A percentile compares a stretch with the other conserved stretches of the same genome.
These are phyloP conservation scores for Trematocara variabile DNA, from an alignment of 2,113 vertebrate genomes.

Conservation along the genomic window DNA sequence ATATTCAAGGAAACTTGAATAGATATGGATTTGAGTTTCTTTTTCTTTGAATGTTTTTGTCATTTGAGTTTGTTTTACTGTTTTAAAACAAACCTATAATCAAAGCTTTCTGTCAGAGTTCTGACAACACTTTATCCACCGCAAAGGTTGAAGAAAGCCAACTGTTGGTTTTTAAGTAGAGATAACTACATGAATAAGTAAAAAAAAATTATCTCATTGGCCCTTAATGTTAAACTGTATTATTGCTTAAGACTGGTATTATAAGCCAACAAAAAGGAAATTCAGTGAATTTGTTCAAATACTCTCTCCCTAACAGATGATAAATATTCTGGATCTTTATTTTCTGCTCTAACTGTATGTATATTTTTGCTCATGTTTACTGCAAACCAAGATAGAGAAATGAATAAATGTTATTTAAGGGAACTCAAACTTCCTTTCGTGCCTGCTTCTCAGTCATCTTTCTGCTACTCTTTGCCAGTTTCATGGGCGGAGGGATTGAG, in stretches of 20 bases:
- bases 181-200: neutral
- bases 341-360: slow-evolving; percentile 69
- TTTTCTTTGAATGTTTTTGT: slow-evolving; percentile 8
- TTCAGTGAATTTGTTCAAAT: slow-evolving; percentile 9
- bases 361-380: slow-evolving; percentile 75
- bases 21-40: neutral
- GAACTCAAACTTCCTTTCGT: slow-evolving; percentile 27
- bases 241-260: slow-evolving; percentile 28
- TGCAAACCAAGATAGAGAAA: slow-evolving; percentile 71
- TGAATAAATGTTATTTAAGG: slow-evolving; percentile 73
- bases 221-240: neutral
- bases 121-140: neutral
- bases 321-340: slow-evolving; percentile 50
- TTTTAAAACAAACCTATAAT: neutral
- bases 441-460: neutral
- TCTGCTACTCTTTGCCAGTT: neutral
- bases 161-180: neutral
- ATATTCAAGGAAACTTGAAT: slow-evolving; percentile 6
- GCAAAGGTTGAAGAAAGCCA: neutral
- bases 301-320: slow-evolving; percentile 5
- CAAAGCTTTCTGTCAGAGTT: slow-evolving; percentile 12
- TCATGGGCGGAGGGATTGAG: neutral
- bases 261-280: slow-evolving; percentile 5
- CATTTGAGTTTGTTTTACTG: slow-evolving; percentile 8
- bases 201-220: neutral